Base-by-base conservation (phyloP, 1,140 invertebrate genomes). In the Drosophila nigromelanica region DNA sequence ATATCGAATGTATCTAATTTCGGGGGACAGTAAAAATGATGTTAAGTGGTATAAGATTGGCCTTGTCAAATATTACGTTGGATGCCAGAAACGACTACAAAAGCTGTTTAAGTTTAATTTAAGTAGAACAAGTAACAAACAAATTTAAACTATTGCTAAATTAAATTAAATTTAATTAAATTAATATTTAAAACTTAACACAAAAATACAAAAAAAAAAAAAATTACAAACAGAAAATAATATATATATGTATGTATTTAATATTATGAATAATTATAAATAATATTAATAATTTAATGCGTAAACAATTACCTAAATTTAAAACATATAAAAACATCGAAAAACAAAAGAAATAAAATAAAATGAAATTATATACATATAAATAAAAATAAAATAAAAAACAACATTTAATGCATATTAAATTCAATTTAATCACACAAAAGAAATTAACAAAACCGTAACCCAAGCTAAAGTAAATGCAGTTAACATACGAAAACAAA, bases 1-100 rank as follows among this genome's bases (percentile, higher is more conserved):
- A 43, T 43, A 43, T 43, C 42, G 15, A 43, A 43, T 43, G 24
- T 27, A 47, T 48, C 5, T 3, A 30, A 15, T n/a, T 45, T 33
- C 6, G 12, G 12, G 15, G 47, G 45, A 30, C 63, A 92, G 91
- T 91, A 68, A 91, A 91, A 91, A 87, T 74, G 85, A 92, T 86
- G 90, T 79, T 91, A 68, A 78, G 87, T 90, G 90, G 87, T 80
- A 89, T 90, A 90, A 58, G 79, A 83, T 91, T 91, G 87, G 91
- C 91, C 90, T 91, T 91, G 87, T 89, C 81, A 89, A 90, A 83
- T 91, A 75, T 91, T 91, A 80, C 85, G 91, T 91, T 91, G 90
- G 90, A 91, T 91, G 87, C 91, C 91, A 91, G 91, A 92, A 89
- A 87, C 89, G 89, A 92, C 91, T 80, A 90, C 91, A 90, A 92